Base-by-base conservation (phyloP, 1,140 invertebrate genomes). In the Lucilia cuprina region DNA sequence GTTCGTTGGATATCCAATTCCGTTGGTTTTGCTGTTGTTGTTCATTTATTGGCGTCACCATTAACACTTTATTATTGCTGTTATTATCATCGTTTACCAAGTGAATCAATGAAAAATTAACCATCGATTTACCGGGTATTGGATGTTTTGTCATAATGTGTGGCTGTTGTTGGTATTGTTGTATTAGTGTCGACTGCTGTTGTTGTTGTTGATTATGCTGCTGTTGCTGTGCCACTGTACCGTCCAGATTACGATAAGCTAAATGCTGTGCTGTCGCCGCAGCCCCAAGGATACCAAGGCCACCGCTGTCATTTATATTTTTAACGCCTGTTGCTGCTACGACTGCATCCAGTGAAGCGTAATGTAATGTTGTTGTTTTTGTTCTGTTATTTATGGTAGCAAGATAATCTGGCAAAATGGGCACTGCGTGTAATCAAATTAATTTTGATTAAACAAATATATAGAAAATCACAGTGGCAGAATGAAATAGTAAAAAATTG, bases 351-450 rank as follows among this genome's bases (percentile, higher is more conserved):
- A 83, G 25, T 34, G 82, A 74, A 55, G 84, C 49, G 80, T 84
- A 50, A 30, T 82, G 84, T 70, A 70, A 70, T 70, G 65, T 50
- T 55, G 77, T 70, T 83, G n/a, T 84, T 60, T 84, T 86, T 41
- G 86, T 30, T 82, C 84, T 82, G 85, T 84, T 83, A 84, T 95
- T 92, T 84, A 94, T 88, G 85, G 93, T 89, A 92, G 91, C 94
- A 60, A 97, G 92, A 90, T 96, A 96, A 91, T 97, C 96, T 12
- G 96, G 96, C 87, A 97, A 94, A 86, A 97, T 96, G 49, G 96
- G 96, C 70, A 97, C 96, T 97, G 92, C 86, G 93, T 49, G 78
- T 49, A 60, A 50, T 77, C 7, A 55, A 84, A 84, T 60, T n/a
- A 83, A 75, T 82, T 82, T 82, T 60, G 50, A 82, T 82, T 93